Conservation (phyloP, 2,113 vertebrate species). For the Callipepla squamata region DNA sequence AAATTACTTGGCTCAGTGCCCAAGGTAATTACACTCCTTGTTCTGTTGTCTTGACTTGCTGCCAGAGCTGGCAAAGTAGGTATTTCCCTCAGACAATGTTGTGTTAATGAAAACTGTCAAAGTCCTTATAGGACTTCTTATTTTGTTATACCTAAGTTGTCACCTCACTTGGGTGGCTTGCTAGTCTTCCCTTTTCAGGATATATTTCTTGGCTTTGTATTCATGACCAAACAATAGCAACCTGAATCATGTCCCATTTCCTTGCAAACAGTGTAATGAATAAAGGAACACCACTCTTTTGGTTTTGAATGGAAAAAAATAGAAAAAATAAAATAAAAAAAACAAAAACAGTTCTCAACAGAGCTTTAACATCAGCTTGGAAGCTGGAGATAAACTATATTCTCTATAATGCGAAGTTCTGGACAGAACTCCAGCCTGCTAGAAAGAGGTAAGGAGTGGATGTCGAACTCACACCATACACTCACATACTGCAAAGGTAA, state of each 20-base stretch:
- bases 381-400: neutral
- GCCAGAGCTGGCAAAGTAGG: slow-evolving; percentile 24
- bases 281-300: neutral
- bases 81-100: slow-evolving; percentile 42
- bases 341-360: neutral
- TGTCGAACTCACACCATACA: neutral
- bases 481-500: neutral
- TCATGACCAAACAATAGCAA: neutral
- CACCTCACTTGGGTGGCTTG: slow-evolving; percentile 32
- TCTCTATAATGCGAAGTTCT: rapidly evolving
- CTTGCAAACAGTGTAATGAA: neutral
- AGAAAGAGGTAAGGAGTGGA: neutral
- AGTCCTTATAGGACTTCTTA: slow-evolving; percentile 48
- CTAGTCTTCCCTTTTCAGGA: slow-evolving; percentile 10
- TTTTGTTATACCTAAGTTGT: slow-evolving; percentile 59
- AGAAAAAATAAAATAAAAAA: neutral
- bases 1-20: slow-evolving; percentile 43
- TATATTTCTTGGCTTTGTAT: neutral
- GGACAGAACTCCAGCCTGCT: neutral
- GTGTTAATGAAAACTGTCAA: slow-evolving; percentile 57
- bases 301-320: neutral
- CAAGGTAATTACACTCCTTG: slow-evolving; percentile 35
- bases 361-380: neutral
- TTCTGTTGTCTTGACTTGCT: slow-evolving; percentile 18
- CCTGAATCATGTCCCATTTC: neutral